Conservation (phyloP, 92 coral and sea anemone genomes). For the Virgularia gustaviana region DNA sequence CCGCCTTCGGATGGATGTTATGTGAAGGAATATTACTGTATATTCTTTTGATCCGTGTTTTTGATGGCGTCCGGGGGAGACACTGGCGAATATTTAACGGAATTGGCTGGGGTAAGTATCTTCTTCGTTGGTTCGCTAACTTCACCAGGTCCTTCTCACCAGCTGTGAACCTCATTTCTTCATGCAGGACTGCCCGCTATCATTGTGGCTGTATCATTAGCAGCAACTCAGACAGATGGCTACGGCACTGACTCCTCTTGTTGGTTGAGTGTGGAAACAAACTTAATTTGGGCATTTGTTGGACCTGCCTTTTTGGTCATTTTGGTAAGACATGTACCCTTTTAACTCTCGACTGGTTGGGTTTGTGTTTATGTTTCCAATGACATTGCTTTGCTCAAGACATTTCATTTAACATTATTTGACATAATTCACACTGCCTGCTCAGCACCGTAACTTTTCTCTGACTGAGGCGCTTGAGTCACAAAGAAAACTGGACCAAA, state of each 20-base stretch:
- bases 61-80: conserved; percentile 35
- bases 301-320: conserved; percentile 78
- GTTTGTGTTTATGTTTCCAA: not conserved
- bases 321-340: conserved; percentile 52
- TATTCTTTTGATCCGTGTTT: conserved; percentile 51
- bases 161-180: no score
- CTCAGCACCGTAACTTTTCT: not conserved
- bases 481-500: no score
- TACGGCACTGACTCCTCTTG: conserved; percentile 60
- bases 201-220: conserved; percentile 57
- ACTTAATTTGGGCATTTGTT: conserved; percentile 88
- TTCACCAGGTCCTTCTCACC: no score
- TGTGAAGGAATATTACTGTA: conserved; percentile 61
- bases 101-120: conserved; percentile 67
- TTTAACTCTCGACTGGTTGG: not conserved
- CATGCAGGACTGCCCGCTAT: conserved; percentile 59
- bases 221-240: conserved; percentile 72
- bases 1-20: conserved; percentile 69
- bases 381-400: not conserved
- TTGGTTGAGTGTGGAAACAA: conserved; percentile 63
- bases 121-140: no score
- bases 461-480: not conserved
- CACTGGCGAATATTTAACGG: conserved; percentile 50
- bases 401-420: no score
- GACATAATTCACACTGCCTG: no score